These are phyloP conservation scores for Syritta pipiens DNA, from an alignment of 2,888 invertebrate genomes.

Conservation along the genomic window DNA sequence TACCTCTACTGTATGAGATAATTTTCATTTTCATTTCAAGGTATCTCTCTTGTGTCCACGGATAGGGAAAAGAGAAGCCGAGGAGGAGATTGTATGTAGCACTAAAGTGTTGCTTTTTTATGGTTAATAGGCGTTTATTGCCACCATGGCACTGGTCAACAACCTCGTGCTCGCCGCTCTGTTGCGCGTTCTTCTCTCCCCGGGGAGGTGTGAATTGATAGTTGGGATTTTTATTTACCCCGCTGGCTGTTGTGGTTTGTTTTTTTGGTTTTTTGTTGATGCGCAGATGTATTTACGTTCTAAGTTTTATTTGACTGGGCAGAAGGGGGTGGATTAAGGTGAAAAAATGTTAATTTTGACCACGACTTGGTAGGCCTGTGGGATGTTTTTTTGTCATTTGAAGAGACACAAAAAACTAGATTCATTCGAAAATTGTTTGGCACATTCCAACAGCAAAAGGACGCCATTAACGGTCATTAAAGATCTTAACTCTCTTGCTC, in stretches of 20 bases:
- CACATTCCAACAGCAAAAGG: too few species aligned
- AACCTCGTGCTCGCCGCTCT: constrained; percentile 29
- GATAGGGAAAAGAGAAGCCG: constrained; percentile 17
- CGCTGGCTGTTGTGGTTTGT: background rate
- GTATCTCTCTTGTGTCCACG: constrained; percentile 40
- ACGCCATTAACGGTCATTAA: too few species aligned
- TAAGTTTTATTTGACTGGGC: background rate
- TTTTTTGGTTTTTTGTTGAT: constrained; percentile 16
- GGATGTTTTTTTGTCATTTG: too few species aligned
- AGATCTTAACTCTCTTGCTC: too few species aligned
- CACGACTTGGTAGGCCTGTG: background rate
- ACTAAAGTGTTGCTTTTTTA: constrained; percentile 39
- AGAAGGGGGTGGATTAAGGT: background rate
- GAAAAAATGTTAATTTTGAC: background rate
- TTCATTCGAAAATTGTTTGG: too few species aligned
- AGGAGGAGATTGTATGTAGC: constrained; percentile 8
- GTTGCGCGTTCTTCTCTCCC: constrained; percentile 14
- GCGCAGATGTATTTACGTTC: constrained; percentile 35
- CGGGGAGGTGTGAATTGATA: constrained; percentile 54
- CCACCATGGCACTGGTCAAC: constrained; percentile 52
- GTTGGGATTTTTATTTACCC: constrained; percentile 43
- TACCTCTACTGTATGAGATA: constrained; percentile 50
- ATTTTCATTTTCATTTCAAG: constrained; percentile 72
- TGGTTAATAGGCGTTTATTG: constrained; percentile 59
- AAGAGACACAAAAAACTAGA: too few species aligned